These are phyloP conservation scores for Cataglyphis livida DNA, from an alignment of 2,888 invertebrate genomes.

Conservation along the genomic window DNA sequence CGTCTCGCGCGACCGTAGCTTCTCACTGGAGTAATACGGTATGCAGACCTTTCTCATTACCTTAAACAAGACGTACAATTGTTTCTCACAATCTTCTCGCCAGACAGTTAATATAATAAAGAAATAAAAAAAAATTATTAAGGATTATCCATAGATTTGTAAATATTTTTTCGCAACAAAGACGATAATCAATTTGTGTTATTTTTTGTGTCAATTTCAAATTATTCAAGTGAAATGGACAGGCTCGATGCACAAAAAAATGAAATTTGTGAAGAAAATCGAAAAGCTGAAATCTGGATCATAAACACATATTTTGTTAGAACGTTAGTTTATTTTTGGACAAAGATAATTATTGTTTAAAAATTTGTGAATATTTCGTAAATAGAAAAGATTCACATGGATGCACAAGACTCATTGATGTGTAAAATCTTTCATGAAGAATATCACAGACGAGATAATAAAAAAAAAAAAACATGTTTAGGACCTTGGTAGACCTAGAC, in stretches of 20 bases:
- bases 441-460: background rate
- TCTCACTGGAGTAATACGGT: background rate
- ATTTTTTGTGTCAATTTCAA: background rate
- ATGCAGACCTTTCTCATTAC: background rate
- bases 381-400: background rate
- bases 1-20: conserved; percentile 3
- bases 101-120: background rate
- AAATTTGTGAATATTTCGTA: background rate
- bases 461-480: background rate
- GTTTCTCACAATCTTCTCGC: background rate
- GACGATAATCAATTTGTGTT: background rate
- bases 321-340: background rate
- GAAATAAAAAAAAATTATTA: background rate
- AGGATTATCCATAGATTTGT: background rate
- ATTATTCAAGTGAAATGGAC: background rate
- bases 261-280: background rate
- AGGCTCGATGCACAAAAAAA: background rate
- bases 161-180: background rate
- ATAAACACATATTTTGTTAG: background rate
- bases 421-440: background rate
- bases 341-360: background rate
- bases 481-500: background rate
- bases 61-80: background rate
- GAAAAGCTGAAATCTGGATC: background rate
- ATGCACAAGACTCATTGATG: background rate